Evolutionary conservation across 2,113 vertebrate genomes (phyloP), one percentile per base, ranked within the genome.

Genomic region (Sylvietta virens): DNA sequence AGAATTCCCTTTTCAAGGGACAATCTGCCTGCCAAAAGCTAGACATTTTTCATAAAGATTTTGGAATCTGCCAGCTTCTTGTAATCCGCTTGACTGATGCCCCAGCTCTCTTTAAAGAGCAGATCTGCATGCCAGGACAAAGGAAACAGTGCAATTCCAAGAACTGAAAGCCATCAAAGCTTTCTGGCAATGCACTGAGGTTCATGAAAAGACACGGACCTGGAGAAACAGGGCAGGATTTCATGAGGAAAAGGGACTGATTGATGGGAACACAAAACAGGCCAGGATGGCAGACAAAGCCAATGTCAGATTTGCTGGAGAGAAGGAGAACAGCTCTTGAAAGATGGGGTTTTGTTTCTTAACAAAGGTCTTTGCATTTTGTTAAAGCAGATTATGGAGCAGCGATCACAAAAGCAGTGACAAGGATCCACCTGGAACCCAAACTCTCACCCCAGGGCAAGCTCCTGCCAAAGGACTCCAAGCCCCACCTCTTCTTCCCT

Each of bases 51-150:
- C 90, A 93, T 10, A 54, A 7, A 69, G 77, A 69, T 44, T 80
- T 83, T 70, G 74, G 64, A 88, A 94, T 51, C 85, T 76, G 81
- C 67, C 87, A 76, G 73, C 76, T 73, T 9, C 3, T 56, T 62
- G 40, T n/a, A 90, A 95, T 81, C 90, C 73, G 89, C 80, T 89
- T 93, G 88, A 92, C 58, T 85, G 81, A 77, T 90, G 80, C 65
- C 79, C 62, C 66, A 72, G 70, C 39, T 72, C 73, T 74, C 86
- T 50, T 62, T 58, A 81, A 85, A 74, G 65, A 82, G 70, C 77
- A 84, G 92, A 54, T 87, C 81, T 86, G 79, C 65, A 72, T 6
- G 40, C 42, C 57, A 86, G 67, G 69, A 88, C 94, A 94, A 94
- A 94, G 39, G 85, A 48, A 88, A 81, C 19, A 4, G 62, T 11